Conservation (phyloP, 2,888 invertebrate genomes). For the Bellardia pandia region DNA sequence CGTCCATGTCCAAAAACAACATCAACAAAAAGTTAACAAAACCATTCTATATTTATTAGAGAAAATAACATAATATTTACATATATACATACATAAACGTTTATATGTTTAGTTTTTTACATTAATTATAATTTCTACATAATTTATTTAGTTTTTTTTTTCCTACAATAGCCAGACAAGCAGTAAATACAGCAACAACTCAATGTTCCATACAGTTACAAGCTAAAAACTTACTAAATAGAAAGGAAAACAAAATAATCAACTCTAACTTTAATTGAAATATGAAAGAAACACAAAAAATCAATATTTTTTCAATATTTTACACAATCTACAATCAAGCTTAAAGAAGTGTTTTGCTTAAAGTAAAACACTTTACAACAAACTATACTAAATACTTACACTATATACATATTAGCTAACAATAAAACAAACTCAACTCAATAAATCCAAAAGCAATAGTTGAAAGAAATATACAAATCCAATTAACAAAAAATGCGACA, state of each 20-base stretch:
- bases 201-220: conserved; percentile 69
- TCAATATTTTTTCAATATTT: conserved; percentile 59
- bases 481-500: neutral
- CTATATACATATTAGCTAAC: conserved; percentile 22
- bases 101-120: conserved; percentile 17
- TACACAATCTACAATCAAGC: conserved; percentile 38
- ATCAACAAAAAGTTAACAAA: conserved; percentile 67
- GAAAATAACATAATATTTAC: conserved; percentile 30
- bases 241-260: conserved; percentile 18
- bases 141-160: conserved; percentile 20
- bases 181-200: conserved; percentile 58
- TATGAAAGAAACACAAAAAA: conserved; percentile 33
- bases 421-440: conserved; percentile 32
- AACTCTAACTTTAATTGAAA: conserved; percentile 51
- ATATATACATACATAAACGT: neutral
- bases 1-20: conserved; percentile 58
- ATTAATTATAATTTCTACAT: neutral
- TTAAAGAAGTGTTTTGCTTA: conserved; percentile 55
- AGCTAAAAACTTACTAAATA: conserved; percentile 50
- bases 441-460: conserved; percentile 61
- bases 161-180: conserved; percentile 56
- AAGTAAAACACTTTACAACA: conserved; percentile 58
- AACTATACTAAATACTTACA: conserved; percentile 44
- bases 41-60: conserved; percentile 38
- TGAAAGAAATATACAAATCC: conserved; percentile 40